These are phyloP conservation scores for Dascyllus trimaculatus DNA, from an alignment of 2,113 vertebrate genomes.

Conservation along the genomic window DNA sequence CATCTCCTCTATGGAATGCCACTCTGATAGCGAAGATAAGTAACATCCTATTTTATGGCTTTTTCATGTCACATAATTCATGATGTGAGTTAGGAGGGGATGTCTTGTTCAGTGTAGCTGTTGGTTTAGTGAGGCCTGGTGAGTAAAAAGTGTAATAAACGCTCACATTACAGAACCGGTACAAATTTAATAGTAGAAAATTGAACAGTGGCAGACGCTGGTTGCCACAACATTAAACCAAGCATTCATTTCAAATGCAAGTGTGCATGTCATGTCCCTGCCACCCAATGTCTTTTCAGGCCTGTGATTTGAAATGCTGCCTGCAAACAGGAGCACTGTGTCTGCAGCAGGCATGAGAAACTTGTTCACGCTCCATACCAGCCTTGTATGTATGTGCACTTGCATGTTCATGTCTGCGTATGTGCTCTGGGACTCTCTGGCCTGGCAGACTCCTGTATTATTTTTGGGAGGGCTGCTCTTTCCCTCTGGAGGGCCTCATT, in stretches of 20 bases:
- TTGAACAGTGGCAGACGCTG: conserved; percentile 1
- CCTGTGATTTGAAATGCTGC: conserved; percentile 16
- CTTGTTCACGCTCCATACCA: conserved; percentile 15
- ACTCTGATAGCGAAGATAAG: conserved; percentile 73
- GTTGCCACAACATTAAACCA: conserved; percentile 12
- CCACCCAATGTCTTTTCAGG: conserved; percentile 16
- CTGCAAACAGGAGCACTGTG: conserved; percentile 8
- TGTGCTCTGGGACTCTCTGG: conserved; percentile 56
- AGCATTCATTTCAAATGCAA: conserved; percentile 36
- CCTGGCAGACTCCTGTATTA: conserved; percentile 79
- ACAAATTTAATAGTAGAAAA: conserved; percentile 24
- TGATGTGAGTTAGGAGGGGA: conserved; percentile 48
- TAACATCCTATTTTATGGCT: conserved; percentile 71
- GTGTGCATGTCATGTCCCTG: conserved; percentile 20
- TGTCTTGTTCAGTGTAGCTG: conserved; percentile 26
- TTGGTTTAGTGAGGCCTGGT: conserved; percentile 50
- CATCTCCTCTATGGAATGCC: conserved; percentile 65
- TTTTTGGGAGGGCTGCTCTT: conserved; percentile 83
- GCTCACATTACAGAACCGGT: conserved; percentile 1
- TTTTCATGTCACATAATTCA: conserved; percentile 65
- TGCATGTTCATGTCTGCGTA: conserved; percentile 28
- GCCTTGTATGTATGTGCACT: conserved; percentile 24
- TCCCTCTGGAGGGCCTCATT: conserved; percentile 84
- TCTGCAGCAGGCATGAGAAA: conserved; percentile 18
- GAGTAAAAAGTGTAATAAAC: conserved; percentile 33